Evolutionary conservation across 2,113 vertebrate genomes (phyloP).

Genomic region (Okapia johnstoni): DNA sequence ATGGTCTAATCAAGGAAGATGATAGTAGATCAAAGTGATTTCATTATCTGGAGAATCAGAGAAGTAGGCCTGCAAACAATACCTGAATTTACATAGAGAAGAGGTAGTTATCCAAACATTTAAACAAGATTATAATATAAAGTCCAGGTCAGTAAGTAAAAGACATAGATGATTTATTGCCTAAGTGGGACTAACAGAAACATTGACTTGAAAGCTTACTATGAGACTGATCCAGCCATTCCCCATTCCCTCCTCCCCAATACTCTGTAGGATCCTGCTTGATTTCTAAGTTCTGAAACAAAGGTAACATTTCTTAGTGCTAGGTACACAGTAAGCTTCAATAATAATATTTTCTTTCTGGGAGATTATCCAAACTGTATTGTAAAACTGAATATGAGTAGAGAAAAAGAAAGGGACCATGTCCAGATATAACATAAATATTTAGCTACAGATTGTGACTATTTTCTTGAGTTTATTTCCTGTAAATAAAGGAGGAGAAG

Average conservation of each 20-base stretch:
- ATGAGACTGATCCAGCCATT: neutral
- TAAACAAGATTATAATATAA: neutral
- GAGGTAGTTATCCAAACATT: neutral
- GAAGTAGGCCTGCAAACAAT: neutral
- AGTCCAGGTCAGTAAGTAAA: neutral
- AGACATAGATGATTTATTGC: neutral
- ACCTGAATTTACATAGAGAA: neutral
- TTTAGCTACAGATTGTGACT: neutral
- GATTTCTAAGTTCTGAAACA: neutral
- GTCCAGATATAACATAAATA: neutral
- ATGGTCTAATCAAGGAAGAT: neutral
- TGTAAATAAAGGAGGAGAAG: neutral
- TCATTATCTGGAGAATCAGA: neutral
- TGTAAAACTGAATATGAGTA: neutral
- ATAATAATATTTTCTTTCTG: neutral
- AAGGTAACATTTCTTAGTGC: neutral
- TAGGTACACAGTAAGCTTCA: neutral
- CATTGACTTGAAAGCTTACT: neutral
- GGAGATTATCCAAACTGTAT: neutral
- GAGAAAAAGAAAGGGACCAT: neutral
- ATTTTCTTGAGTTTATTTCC: neutral
- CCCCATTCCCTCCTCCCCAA: accelerated
- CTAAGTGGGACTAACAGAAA: neutral
- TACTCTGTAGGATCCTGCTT: neutral
- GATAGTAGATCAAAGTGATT: neutral